A percentile compares a stretch with the other conserved stretches of the same genome.
Conservation (phyloP, 2,888 invertebrate genomes). For the Drosophila trichaetosa region DNA sequence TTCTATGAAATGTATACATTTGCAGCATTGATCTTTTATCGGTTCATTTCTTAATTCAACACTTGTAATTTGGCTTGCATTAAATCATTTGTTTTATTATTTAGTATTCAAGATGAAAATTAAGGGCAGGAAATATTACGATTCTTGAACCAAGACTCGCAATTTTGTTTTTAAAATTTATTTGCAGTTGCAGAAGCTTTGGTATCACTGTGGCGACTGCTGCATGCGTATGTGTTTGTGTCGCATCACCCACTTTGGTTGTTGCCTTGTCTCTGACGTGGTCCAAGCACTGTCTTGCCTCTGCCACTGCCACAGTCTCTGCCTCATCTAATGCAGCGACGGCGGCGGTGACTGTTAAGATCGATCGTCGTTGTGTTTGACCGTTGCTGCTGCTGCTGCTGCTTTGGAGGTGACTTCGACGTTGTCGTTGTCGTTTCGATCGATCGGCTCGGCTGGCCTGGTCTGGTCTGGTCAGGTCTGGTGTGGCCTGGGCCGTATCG, state of each 20-base stretch:
- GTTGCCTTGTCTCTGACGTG: slow-evolving; percentile 35
- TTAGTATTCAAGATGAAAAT: background rate
- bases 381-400: slow-evolving; percentile 46
- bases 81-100: background rate
- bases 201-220: slow-evolving; percentile 21
- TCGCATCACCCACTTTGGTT: slow-evolving; percentile 60
- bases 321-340: slow-evolving; percentile 61
- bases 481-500: slow-evolving; percentile 43
- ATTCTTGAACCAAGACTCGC: background rate
- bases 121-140: background rate
- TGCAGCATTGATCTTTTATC: background rate
- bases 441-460: slow-evolving; percentile 59
- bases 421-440: slow-evolving; percentile 71
- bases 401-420: slow-evolving; percentile 61
- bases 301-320: slow-evolving; percentile 17
- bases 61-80: background rate
- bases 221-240: slow-evolving; percentile 33
- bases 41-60: background rate
- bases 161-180: background rate
- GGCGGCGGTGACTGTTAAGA: slow-evolving; percentile 66
- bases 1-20: background rate
- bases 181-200: background rate
- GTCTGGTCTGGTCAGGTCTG: slow-evolving; percentile 28
- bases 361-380: slow-evolving; percentile 72
- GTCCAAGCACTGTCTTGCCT: slow-evolving; percentile 26